Evolutionary conservation across 2,888 invertebrate genomes (phyloP).

Genomic region (Protophormia terraenovae): DNA sequence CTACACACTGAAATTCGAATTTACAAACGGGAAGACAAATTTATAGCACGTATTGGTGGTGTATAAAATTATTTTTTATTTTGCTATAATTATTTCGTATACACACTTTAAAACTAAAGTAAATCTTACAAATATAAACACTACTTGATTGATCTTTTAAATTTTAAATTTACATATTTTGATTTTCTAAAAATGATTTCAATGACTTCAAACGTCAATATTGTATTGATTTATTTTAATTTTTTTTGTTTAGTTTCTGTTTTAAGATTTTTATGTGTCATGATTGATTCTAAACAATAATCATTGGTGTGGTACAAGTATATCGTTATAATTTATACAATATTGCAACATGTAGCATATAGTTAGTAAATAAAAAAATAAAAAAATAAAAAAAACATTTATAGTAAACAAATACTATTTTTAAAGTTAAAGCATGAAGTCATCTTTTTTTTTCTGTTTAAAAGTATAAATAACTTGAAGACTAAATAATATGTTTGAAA

Average conservation of each 20-base stretch:
- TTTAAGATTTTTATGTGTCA: conserved; percentile 56
- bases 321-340: conserved; percentile 42
- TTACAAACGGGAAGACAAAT: no score
- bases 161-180: conserved; percentile 19
- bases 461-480: background rate
- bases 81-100: no score
- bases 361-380: background rate
- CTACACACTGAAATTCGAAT: no score
- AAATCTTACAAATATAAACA: no score
- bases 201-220: conserved; percentile 50
- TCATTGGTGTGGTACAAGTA: conserved; percentile 42
- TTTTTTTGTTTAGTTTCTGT: background rate
- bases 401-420: background rate
- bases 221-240: conserved; percentile 53
- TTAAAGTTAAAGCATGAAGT: conserved; percentile 55
- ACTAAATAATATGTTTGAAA: background rate
- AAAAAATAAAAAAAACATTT: conserved; percentile 5
- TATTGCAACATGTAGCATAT: conserved; percentile 54
- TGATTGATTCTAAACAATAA: conserved; percentile 57
- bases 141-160: no score
- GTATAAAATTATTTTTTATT: no score
- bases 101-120: no score
- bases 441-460: conserved; percentile 40
- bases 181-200: conserved; percentile 34
- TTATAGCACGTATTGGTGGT: no score